These are phyloP conservation scores for Tenthredo scrophulariae DNA, from an alignment of 2,888 invertebrate species.

Conservation along the genomic window DNA sequence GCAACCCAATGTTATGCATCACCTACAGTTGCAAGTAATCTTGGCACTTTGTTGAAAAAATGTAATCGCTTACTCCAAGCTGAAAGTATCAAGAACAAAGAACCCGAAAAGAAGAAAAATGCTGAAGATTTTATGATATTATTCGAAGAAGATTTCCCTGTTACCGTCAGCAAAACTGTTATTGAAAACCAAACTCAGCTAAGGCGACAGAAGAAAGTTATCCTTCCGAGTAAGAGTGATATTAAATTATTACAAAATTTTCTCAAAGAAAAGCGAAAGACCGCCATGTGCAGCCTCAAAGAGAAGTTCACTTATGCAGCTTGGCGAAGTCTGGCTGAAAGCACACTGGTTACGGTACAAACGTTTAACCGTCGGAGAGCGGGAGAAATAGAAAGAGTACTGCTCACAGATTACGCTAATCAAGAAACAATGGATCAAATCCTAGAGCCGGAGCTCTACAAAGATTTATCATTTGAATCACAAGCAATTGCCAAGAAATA, in stretches of 20 bases:
- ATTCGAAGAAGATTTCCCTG: not conserved
- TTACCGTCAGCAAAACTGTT: not conserved
- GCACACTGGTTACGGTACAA: not conserved
- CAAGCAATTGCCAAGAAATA: not conserved
- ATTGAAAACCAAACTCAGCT: conserved; percentile 12
- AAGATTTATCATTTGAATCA: no score
- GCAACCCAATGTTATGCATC: not conserved
- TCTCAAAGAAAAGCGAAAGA: conserved; percentile 17
- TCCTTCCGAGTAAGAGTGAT: conserved; percentile 37
- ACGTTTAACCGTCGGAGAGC: not conserved
- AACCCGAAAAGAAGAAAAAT: conserved; percentile 38
- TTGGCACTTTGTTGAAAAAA: not conserved
- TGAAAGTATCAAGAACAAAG: conserved; percentile 40
- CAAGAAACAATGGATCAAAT: no score
- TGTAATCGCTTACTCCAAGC: conserved; percentile 26
- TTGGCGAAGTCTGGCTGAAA: not conserved
- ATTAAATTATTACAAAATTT: conserved; percentile 31
- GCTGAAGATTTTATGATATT: conserved; percentile 9
- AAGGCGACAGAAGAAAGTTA: conserved; percentile 15
- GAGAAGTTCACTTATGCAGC: not conserved
- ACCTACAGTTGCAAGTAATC: not conserved
- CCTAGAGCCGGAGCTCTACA: no score
- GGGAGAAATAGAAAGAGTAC: no score
- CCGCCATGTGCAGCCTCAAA: not conserved
- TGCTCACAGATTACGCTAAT: no score